phyloP scores from a whole-genome alignment of 2,888 invertebrate genomes.

The Chrysotoxum bicinctum region DNA sequence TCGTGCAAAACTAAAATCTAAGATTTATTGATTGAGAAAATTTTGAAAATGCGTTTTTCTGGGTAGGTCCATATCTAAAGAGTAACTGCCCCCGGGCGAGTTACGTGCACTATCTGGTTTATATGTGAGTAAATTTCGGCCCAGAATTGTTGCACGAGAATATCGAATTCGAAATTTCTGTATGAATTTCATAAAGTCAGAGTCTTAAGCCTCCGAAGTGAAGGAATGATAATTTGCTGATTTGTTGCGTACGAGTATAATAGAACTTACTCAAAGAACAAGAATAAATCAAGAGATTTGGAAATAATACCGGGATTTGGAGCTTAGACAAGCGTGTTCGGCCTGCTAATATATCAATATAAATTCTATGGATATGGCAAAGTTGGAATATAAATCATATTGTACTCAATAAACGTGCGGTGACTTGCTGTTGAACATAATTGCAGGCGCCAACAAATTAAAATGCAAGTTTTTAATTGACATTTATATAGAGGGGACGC shows the following conservation, averaged over 20 bases:
- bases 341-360: conserved; percentile 40
- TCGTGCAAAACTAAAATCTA: conserved; percentile 25
- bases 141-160: conserved; percentile 9
- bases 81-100: neutral
- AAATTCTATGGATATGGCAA: conserved; percentile 14
- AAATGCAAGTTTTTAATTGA: conserved; percentile 32
- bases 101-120: conserved; percentile 28
- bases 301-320: conserved; percentile 20
- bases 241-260: conserved; percentile 17
- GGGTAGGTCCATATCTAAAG: conserved; percentile 37
- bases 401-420: conserved; percentile 37
- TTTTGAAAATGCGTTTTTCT: conserved; percentile 62
- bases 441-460: conserved; percentile 59
- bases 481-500: conserved; percentile 2
- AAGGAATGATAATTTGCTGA: conserved; percentile 33
- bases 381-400: conserved; percentile 59
- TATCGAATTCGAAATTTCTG: conserved; percentile 31
- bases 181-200: neutral
- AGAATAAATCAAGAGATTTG: conserved; percentile 50
- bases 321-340: conserved; percentile 19
- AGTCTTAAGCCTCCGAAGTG: neutral
- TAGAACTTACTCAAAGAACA: conserved; percentile 1
- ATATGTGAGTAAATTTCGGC: conserved; percentile 2
- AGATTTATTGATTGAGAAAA: conserved; percentile 56
- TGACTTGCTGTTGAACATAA: conserved; percentile 51